Base-by-base conservation (phyloP, 2,113 vertebrate genomes). In the Cavia aperea region DNA sequence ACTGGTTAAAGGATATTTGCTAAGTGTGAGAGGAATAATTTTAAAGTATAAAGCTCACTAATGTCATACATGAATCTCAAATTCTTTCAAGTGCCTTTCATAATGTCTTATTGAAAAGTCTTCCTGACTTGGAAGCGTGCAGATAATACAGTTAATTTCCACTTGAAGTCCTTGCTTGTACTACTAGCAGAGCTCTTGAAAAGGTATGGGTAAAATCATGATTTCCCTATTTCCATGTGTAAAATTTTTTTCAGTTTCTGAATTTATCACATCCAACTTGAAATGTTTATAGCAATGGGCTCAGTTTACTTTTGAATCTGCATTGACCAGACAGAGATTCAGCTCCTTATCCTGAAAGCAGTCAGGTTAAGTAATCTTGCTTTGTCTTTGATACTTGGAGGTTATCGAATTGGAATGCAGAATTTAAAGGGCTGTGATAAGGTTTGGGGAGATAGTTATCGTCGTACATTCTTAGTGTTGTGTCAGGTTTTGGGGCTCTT, bases 1-100 rank as follows among this genome's bases (percentile, higher is more conserved):
- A 23, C 72, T 73, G 56, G 18, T 82, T 94, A 86, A 86, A 95
- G 73, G 86, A 70, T 88, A 93, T 93, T 94, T 95, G 33, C 60
- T 65, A 58, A 75, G 54, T 89, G 12, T 66, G 63, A 72, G 77
- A 94, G 43, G n/a, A 92, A 90, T 94, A 72, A 95, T 66, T 91
- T 92, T 86, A 88, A 93, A 94, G 93, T 81, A 31, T 51, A 85
- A 90, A 92, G 31, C 43, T 93, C 70, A 39, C 70, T 75, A 43
- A 83, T 94, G 39, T 87, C 46, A 92, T n/a, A 81, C 72, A 36
- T 33, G 39, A 46, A 73, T 90, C 73, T 93, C 46, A 83, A 89
- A 77, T 95, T 81, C 36, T 93, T 94, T 90, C 43, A 90, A 68
- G 36, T 46, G 77, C 0, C 33, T 94, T 94, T 95, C 15, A 66